Base-by-base conservation (phyloP, 2,113 vertebrate genomes). In the Garra rufa region DNA sequence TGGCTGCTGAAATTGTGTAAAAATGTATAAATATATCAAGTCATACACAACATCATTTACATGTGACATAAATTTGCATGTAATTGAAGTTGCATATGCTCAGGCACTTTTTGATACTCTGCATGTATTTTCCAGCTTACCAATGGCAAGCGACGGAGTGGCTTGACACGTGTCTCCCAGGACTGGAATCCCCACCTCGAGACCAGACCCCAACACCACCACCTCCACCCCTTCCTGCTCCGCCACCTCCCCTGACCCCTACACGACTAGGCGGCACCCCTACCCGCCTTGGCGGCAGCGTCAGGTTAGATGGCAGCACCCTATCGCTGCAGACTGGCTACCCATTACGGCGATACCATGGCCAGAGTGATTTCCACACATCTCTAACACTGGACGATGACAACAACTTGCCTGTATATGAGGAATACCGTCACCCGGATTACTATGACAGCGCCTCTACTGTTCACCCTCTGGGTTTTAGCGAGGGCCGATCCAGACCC, bases 81-180 rank as follows among this genome's bases (percentile, higher is more conserved):
- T 19, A 69, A 41, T 69, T 17, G 19, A 69, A 21, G 30, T 9
- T 41, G 34, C 65, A 21, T 10, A 38, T 6, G 19, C 41, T 26
- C 7, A n/a, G 7, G 41, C 70, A 73, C 38, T 46, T 24, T 71
- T 8, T 43, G 46, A 65, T 19, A 44, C 3, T 81, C 28, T 81
- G 19, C 81, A 81, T 61, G 85, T 89, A 86, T 75, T 17, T 50
- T 43, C 9, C 92, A 99, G 98, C 96, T 0, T 98, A 97, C 89
- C 94, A 91, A 2, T 98, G 97, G 97, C 96, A 98, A 89, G 95
- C 97, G 26, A 95, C 96, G 1, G 96, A 97, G 84, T 99, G 97
- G 97, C 93, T 97, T 0, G 94, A 92, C 0, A 90, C 94, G 19
- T 94, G 93, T 52, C 89, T 96, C 81, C 96, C 95, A 0, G 95